Conservation (phyloP, 2,797 vertebrate species). For the Cirrhinus mrigala region DNA sequence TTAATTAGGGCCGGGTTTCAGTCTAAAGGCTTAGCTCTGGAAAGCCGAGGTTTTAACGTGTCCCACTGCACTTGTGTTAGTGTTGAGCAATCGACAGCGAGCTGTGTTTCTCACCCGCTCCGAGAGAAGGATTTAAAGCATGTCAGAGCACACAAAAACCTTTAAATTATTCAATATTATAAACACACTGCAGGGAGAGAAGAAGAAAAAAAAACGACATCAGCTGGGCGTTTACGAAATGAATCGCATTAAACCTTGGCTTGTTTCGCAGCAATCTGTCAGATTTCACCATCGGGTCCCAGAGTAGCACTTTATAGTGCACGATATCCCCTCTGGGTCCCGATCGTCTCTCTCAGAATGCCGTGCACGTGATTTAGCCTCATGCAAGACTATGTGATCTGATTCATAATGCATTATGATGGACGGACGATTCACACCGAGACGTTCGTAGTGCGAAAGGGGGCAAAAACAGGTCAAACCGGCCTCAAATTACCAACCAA, state of each 20-base stretch:
- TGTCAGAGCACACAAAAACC: constrained; percentile 36
- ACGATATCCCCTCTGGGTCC: constrained; percentile 31
- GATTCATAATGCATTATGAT: constrained; percentile 32
- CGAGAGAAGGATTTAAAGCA: constrained; percentile 43
- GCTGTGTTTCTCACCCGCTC: constrained; percentile 42
- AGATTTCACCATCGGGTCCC: constrained; percentile 42
- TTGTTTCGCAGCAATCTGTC: constrained; percentile 26
- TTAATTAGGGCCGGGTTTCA: constrained; percentile 58
- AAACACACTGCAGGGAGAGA: constrained; percentile 2
- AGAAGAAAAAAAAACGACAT: constrained; percentile 2
- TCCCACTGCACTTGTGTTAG: constrained; percentile 51
- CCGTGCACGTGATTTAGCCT: constrained; percentile 2
- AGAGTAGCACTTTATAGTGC: constrained; percentile 23
- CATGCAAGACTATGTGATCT: constrained; percentile 20
- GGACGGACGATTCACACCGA: constrained; percentile 6
- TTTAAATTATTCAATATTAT: constrained; percentile 47
- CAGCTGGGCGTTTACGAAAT: constrained; percentile 41
- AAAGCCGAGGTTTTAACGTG: constrained; percentile 49
- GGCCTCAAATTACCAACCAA: constrained; percentile 9
- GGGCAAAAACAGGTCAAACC: not conserved
- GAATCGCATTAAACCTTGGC: constrained; percentile 46
- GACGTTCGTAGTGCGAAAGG: not conserved
- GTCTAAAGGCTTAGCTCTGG: constrained; percentile 49
- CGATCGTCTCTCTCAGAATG: constrained; percentile 25
- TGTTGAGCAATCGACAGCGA: constrained; percentile 7